Evolutionary conservation across 64 coral and sea anemone species (phyloP), one percentile per base, ranked within the genome.

Genomic region (Porites australiensis): DNA sequence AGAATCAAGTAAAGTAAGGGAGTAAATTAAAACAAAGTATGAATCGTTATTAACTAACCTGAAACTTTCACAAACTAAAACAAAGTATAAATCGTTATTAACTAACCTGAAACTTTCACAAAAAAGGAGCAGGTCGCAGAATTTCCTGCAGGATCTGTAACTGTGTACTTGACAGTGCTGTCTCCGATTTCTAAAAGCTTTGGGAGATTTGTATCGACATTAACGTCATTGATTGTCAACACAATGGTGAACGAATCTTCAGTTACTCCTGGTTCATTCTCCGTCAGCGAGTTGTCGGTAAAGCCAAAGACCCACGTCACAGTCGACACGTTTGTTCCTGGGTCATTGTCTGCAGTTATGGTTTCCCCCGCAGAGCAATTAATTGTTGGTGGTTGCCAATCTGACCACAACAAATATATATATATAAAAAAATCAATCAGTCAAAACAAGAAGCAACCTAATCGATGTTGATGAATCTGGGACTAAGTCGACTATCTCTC

Each of bases 21-120:
- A 37, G 27, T 37, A 37, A 37, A 37, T 37, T 37, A 1, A 37
- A 37, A 37, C 27, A 37, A 37, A 37, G 27, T 37, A 37, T 37
- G 27, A 37, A 37, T 37, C n/a, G n/a, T n/a, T n/a, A n/a, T n/a
- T n/a, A n/a, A 83, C 64, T 88, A 72, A 88, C 85, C 85, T 48
- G 43, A 3, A 7, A 88, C 69, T 43, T 22, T 45, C 8, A 88
- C 85, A n/a, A n/a, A n/a, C n/a, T 37, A 1, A 37, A 37, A 37
- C 27, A 37, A 37, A 37, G 27, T 37, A 37, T 37, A 1, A 37
- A 37, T 37, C 27, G 27, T 37, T 37, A 37, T 37, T 37, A n/a
- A 83, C 64, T 88, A 73, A 88, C 85, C 85, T 48, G 44, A 3
- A 8, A 88, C 69, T 43, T 22, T 45, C 8, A 88, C 85, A 2